Evolutionary conservation across 2,888 invertebrate species (phyloP), one percentile per base, ranked within the genome.

Genomic region (Dermolepida albohirtum): DNA sequence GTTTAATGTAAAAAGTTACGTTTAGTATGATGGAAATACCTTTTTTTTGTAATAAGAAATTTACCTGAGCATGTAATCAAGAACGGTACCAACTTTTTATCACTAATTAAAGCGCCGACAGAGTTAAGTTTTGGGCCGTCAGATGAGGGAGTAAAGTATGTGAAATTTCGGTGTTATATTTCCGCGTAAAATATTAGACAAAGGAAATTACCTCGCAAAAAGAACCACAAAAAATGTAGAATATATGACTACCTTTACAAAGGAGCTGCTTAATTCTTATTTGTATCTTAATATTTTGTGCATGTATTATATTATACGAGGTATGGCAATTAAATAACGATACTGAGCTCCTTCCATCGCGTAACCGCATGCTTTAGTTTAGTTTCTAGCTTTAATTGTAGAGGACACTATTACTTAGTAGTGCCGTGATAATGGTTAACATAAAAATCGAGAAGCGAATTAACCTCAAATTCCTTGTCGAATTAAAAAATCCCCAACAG

Each of bases 1-100:
- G 16, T 54, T 40, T 55, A 55, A 55, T 55, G 41, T 41, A 55
- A 41, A 55, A 43, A 43, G 55, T 55, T 55, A 6, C n/a, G 41
- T 41, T 55, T 41, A 55, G 41, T 41, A 55, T 16, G 41, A 22
- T 17, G 55, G 16, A 41, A 41, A 55, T 55, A 55, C 43, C 16
- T 40, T 40, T 52, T n/a, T n/a, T 16, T 55, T 10, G 39, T 47
- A 55, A 40, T 41, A 17, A 40, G 34, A 40, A 40, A 55, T 41
- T 39, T 55, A 40, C 54, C 40, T 55, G 16, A 55, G 39, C 41
- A 16, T 12, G 54, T 14, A 39, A 54, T 40, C 54, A 55, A 55
- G 41, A 40, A 10, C 54, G 16, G 17, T 40, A 55, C 40, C 16
- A 40, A 55, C 40, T 22, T 55, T 41, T 55, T 55, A 55, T 41